Evolutionary conservation across 1,140 invertebrate species (phyloP).

Genomic region (Hyposmocoma kahamanoa): DNA sequence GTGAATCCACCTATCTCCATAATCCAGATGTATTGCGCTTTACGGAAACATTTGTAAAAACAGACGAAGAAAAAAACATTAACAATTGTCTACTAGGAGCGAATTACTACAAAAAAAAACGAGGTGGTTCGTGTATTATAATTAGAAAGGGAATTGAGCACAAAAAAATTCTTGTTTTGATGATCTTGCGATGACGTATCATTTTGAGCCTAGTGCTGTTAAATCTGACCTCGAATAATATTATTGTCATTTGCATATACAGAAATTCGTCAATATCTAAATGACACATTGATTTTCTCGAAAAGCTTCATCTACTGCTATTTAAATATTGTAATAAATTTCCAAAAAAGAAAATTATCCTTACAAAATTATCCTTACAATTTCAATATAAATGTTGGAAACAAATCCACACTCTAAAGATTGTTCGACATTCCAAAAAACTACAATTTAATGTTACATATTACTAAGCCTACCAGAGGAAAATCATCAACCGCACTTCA

Average conservation of each 20-base stretch:
- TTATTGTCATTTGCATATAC: neutral
- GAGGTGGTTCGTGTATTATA: neutral
- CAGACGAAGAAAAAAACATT: neutral
- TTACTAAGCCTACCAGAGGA: too few species aligned
- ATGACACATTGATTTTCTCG: neutral
- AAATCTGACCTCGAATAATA: neutral
- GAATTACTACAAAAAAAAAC: neutral
- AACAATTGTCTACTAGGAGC: neutral
- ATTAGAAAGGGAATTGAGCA: neutral
- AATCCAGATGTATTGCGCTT: neutral
- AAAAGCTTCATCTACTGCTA: neutral
- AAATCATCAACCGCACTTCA: too few species aligned
- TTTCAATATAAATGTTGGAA: neutral
- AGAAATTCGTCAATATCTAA: neutral
- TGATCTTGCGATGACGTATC: neutral
- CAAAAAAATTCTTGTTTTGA: neutral
- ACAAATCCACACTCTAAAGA: too few species aligned
- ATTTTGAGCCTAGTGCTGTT: neutral
- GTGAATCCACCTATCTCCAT: too few species aligned
- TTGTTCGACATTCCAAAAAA: too few species aligned
- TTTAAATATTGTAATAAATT: neutral
- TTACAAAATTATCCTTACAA: neutral
- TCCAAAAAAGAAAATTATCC: neutral
- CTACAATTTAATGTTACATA: too few species aligned
- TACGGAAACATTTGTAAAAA: neutral